Conservation (phyloP, 1,140 invertebrate species). For the Oreohelix idahoensis region DNA sequence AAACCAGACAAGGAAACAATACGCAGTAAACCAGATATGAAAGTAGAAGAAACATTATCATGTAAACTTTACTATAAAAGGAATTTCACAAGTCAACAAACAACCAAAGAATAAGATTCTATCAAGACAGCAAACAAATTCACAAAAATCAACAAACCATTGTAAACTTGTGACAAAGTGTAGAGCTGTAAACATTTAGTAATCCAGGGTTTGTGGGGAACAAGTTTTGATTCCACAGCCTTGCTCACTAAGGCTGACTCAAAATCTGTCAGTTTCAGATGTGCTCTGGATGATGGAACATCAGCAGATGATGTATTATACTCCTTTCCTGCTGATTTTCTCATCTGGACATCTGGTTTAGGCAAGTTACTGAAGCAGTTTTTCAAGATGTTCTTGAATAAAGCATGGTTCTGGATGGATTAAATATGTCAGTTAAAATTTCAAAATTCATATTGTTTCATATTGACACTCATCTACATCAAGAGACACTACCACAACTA, state of each 20-base stretch:
- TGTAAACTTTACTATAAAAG: no score
- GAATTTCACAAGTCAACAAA: no score
- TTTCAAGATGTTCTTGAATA: constrained; percentile 68
- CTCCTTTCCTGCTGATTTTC: constrained; percentile 21
- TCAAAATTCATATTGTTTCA: no score
- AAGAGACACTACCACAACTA: no score
- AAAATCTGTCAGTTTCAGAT: constrained; percentile 50
- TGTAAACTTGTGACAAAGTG: constrained; percentile 66
- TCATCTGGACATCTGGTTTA: constrained; percentile 45
- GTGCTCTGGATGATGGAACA: background rate
- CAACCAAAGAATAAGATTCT: no score
- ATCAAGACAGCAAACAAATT: no score
- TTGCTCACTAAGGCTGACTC: constrained; percentile 65
- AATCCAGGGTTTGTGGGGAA: constrained; percentile 70
- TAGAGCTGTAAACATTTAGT: constrained; percentile 71
- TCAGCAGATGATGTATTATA: constrained; percentile 44
- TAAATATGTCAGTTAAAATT: no score
- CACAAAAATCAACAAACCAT: constrained; percentile 56
- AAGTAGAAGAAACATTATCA: no score
- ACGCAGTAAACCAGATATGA: no score
- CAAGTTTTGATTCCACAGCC: constrained; percentile 60
- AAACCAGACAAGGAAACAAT: no score
- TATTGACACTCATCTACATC: no score
- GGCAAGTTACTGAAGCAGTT: constrained; percentile 70
- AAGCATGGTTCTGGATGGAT: constrained; percentile 56